Base-by-base conservation (phyloP, 2,888 invertebrate species). In the Synergus japonicus region DNA sequence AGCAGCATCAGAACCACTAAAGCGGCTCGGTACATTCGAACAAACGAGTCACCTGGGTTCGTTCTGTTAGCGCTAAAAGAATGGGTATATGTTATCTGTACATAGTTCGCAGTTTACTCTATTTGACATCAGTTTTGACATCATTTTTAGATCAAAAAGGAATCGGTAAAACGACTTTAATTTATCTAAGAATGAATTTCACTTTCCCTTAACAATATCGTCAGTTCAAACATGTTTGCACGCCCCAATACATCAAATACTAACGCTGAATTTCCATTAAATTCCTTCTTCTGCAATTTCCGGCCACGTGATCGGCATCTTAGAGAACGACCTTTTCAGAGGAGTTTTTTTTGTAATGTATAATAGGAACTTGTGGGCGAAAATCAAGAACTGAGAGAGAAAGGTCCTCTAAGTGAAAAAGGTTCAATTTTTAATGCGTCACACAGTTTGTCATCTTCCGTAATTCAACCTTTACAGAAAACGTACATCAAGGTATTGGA, bases 261-360 rank as follows among this genome's bases (percentile, higher is more conserved):
- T 41, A 41, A 78, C 18, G 58, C 41, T 66, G 76, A 76, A 60
- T 66, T 78, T 54, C 78, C 54, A 78, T 78, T 66, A 58, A 29
- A 76, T 44, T 66, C 63, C 60, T 76, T 76, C 76, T 76, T 79
- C 37, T 67, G 64, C 58, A 79, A 79, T 79, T 79, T 79, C 76
- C 79, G 79, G 66, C 76, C 43, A 67, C 76, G 76, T 79, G 76
- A 76, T 76, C 58, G 60, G 22, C 44, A 66, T 79, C 22, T 58
- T 67, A 66, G 58, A 22, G 10, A 43, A 49, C 2, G 49, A 12
- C 54, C 15, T 44, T 41, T 44, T 46, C 54, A 58, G 46, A 76
- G 58, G 15, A 76, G 73, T 54, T 73, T n/a, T 37, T 58, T 58
- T 29, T 69, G 58, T 22, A 22, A 73, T 54, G 54, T 73, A 9